Percentiles rank a stretch among this genome's conserved stretches.
Conservation (phyloP, 1,140 invertebrate species). For the Drosophila takahashii region DNA sequence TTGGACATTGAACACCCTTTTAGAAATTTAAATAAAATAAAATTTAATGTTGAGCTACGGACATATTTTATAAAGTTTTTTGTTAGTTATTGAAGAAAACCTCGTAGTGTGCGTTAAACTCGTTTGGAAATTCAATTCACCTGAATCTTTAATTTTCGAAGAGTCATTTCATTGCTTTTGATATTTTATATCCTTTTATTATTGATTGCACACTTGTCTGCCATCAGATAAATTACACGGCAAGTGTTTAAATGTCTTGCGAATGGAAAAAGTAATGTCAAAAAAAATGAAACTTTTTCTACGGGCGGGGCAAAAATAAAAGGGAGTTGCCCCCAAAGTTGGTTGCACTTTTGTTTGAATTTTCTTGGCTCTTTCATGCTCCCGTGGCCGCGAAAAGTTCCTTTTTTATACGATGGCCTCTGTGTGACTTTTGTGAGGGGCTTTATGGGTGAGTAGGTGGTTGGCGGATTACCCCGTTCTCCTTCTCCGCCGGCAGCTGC, state of each 20-base stretch:
- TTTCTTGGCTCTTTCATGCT: slow-evolving; percentile 72
- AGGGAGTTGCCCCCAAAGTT: slow-evolving; percentile 57
- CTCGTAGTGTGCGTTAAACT: neutral
- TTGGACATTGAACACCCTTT: neutral
- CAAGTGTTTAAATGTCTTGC: slow-evolving; percentile 25
- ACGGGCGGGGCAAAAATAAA: slow-evolving; percentile 31
- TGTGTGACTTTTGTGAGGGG: slow-evolving; percentile 65
- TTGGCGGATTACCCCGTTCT: slow-evolving; percentile 27
- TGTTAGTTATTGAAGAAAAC: neutral
- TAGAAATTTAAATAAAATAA: neutral
- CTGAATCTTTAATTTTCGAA: neutral
- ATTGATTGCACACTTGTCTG: slow-evolving; percentile 1
- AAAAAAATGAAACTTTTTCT: slow-evolving; percentile 25
- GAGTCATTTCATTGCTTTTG: neutral
- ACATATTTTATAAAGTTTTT: too few relatives aligned
- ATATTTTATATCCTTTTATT: slow-evolving; percentile 1
- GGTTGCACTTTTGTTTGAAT: slow-evolving; percentile 77
- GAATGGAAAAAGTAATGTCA: slow-evolving; percentile 24
- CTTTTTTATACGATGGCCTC: slow-evolving; percentile 25
- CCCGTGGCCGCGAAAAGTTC: slow-evolving; percentile 61
- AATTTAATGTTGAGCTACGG: neutral
- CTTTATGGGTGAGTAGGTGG: neutral
- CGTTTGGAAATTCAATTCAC: neutral
- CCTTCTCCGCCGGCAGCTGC: slow-evolving; percentile 27
- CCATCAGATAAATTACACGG: slow-evolving; percentile 3